A percentile compares a stretch with the other conserved stretches of the same genome.
These are phyloP conservation scores for Sprattus sprattus DNA, from an alignment of 2,113 vertebrate genomes.

Conservation along the genomic window DNA sequence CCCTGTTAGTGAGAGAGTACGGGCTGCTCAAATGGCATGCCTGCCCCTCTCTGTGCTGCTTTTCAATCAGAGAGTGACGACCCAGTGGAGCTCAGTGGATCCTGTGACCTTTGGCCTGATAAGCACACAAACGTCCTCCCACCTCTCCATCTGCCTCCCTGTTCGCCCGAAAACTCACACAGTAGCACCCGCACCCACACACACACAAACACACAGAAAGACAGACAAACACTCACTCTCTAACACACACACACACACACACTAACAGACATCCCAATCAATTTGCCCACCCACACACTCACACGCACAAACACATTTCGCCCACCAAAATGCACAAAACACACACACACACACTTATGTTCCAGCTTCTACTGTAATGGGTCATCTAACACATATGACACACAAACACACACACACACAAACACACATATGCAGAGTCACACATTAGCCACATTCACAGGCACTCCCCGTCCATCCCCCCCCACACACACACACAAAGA, in stretches of 20 bases:
- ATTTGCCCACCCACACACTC: not conserved
- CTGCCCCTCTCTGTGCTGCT: not conserved
- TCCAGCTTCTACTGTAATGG: not conserved
- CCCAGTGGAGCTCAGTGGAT: not conserved
- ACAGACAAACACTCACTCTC: too few species aligned
- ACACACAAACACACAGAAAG: too few species aligned
- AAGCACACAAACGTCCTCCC: not conserved
- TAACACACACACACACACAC: not conserved
- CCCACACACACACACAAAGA: not conserved
- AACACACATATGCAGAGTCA: not conserved
- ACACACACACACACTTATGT: not conserved
- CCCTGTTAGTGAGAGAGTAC: not conserved
- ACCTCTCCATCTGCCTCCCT: slow-evolving; percentile 2
- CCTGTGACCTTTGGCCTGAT: slow-evolving; percentile 2
- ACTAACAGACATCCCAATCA: not conserved
- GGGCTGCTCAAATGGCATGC: too few species aligned
- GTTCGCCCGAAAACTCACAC: not conserved
- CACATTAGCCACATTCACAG: not conserved
- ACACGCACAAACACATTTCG: slow-evolving; percentile 1
- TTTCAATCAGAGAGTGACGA: not conserved
- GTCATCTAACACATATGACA: not conserved
- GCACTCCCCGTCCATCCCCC: not conserved
- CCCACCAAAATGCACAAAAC: not conserved
- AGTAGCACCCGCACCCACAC: not conserved
- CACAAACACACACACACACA: not conserved